phyloP scores from a whole-genome alignment of 2,797 vertebrate species.

The Poecilia velifera region DNA sequence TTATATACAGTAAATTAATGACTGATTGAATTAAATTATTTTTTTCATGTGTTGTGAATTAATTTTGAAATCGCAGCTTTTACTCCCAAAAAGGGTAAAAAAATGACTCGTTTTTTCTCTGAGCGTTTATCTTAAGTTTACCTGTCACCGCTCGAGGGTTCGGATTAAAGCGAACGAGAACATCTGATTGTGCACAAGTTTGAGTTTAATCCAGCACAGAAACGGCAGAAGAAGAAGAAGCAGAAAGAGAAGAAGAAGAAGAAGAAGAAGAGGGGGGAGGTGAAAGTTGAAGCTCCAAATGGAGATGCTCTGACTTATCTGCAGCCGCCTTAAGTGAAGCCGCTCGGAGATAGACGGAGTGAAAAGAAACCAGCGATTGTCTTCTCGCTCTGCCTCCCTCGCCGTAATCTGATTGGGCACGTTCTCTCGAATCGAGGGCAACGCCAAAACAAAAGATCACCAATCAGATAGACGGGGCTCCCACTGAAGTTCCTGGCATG shows the following conservation, averaged over 20 bases:
- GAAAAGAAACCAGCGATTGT: slow-evolving; percentile 69
- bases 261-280: background rate
- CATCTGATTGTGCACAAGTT: slow-evolving; percentile 49
- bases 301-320: slow-evolving; percentile 63
- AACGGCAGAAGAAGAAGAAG: slow-evolving; percentile 11
- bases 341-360: slow-evolving; percentile 54
- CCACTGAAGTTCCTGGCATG: slow-evolving; percentile 75
- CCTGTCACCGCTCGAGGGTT: slow-evolving; percentile 35
- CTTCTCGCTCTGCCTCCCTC: slow-evolving; percentile 65
- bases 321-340: slow-evolving; percentile 62
- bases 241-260: slow-evolving; percentile 2
- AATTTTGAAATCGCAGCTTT: background rate
- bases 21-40: background rate
- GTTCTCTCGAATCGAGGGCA: slow-evolving; percentile 71
- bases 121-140: slow-evolving; percentile 12
- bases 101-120: background rate
- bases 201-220: slow-evolving; percentile 50
- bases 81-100: background rate
- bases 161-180: slow-evolving; percentile 34
- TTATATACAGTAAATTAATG: background rate
- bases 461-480: slow-evolving; percentile 76
- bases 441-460: slow-evolving; percentile 78
- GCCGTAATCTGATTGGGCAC: slow-evolving; percentile 76
- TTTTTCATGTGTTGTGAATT: background rate
- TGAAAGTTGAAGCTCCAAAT: slow-evolving; percentile 46